Conservation (phyloP, 2,113 vertebrate species). For the Arenaria interpres region DNA sequence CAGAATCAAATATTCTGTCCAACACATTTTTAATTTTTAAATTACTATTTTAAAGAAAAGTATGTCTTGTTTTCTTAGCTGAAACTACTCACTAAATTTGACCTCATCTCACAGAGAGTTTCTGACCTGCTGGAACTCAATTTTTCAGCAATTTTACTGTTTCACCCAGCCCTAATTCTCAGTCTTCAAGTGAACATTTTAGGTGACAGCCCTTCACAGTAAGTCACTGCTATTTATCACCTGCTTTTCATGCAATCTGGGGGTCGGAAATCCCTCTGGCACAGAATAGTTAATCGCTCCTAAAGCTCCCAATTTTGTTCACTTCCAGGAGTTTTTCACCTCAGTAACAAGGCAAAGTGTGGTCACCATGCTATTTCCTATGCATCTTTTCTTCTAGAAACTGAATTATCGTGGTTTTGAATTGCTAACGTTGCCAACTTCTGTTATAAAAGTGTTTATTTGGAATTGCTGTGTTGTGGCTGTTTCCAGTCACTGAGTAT, state of each 20-base stretch:
- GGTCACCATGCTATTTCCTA: neutral
- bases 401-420: neutral
- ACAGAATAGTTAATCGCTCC: neutral
- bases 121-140: neutral
- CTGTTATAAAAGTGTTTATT: neutral
- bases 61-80: neutral
- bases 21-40: neutral
- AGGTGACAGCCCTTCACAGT: neutral
- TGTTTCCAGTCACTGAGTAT: neutral
- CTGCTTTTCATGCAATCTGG: neutral
- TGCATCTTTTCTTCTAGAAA: neutral
- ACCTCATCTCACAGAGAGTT: neutral
- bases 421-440: neutral
- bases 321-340: conserved; percentile 18
- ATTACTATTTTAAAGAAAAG: neutral
- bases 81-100: neutral
- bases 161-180: neutral
- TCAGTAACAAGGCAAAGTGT: neutral
- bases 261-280: neutral
- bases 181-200: neutral
- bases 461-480: neutral
- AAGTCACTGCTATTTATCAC: neutral
- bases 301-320: neutral
- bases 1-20: neutral
- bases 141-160: neutral